These are phyloP conservation scores for Actenoides lindsayi DNA, from an alignment of 2,113 vertebrate species.

Conservation along the genomic window DNA sequence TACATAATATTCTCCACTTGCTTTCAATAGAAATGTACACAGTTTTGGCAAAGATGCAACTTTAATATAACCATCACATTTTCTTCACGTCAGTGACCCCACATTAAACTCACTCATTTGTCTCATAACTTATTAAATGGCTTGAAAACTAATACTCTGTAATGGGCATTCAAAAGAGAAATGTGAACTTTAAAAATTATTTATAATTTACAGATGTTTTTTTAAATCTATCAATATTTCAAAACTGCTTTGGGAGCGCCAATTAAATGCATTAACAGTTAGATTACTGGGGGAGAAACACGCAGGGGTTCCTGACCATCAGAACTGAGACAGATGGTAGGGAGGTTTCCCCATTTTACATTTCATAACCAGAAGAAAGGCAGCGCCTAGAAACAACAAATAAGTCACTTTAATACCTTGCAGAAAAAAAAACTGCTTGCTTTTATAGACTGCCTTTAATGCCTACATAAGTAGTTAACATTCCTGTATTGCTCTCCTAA, in stretches of 20 bases:
- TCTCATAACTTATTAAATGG: slow-evolving; percentile 75
- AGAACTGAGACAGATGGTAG: slow-evolving; percentile 28
- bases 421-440: slow-evolving; percentile 44
- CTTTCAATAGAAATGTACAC: slow-evolving; percentile 42
- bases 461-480: slow-evolving; percentile 22
- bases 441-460: slow-evolving; percentile 48
- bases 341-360: not conserved
- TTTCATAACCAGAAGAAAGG: slow-evolving; percentile 13
- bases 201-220: slow-evolving; percentile 78
- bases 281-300: slow-evolving; percentile 35
- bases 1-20: not conserved
- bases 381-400: slow-evolving; percentile 41
- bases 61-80: slow-evolving; percentile 48
- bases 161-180: slow-evolving; percentile 75
- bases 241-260: slow-evolving; percentile 67
- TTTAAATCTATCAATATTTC: slow-evolving; percentile 76
- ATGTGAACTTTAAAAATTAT: slow-evolving; percentile 79
- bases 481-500: slow-evolving; percentile 39
- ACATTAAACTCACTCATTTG: slow-evolving; percentile 69
- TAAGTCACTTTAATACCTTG: slow-evolving; percentile 19
- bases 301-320: slow-evolving; percentile 39
- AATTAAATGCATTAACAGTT: slow-evolving; percentile 73
- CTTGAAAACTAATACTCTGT: slow-evolving; percentile 78
- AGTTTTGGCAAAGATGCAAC: slow-evolving; percentile 48
- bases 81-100: slow-evolving; percentile 55